Evolutionary conservation across 2,113 vertebrate species (phyloP), one percentile per base, ranked within the genome.

Genomic region (Datnioides undecimradiatus): DNA sequence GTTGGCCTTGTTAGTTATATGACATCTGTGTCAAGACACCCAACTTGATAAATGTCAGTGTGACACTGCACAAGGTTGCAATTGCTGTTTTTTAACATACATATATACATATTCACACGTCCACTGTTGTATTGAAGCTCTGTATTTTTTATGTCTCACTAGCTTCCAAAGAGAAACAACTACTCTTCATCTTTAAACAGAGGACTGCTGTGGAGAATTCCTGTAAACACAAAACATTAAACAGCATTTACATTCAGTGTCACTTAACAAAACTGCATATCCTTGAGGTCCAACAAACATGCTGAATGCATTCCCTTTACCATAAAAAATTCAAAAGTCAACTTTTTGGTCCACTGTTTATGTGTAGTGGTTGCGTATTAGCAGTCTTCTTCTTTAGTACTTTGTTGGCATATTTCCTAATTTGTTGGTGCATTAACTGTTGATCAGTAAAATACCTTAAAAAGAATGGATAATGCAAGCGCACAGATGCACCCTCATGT

Each of bases 1-100:
- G 33, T 27, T 69, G 52, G 52, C 12, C 17, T 46, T 58, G 73
- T 80, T 75, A 60, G 43, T 25, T 23, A 57, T 17, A 46, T 81
- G 71, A 67, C 87, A 78, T 79, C 33, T 71, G 29, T 78, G 77
- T 88, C 78, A 73, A 63, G 74, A 69, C 49, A 49, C 21, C 13
- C 40, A 25, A 49, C 41, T 33, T 73, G 11, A 76, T 23, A 21
- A 52, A 55, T 6, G 80, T 60, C 73, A 71, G 17, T 12, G 21
- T 67, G 41, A 46, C n/a, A n/a, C n/a, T 38, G 7, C 16, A 43
- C 41, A 64, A 29, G 48, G 66, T 19, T 57, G 41, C 40, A 46
- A 34, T 17, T 19, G 8, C 6, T 51, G 38, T 17, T 36, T 25
- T 3, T 21, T 19, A 17, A 19, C 23, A 54, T 54, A 3, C 27